These are phyloP conservation scores for Ceriagrion tenellum DNA, from an alignment of 2,888 invertebrate genomes.

Conservation along the genomic window DNA sequence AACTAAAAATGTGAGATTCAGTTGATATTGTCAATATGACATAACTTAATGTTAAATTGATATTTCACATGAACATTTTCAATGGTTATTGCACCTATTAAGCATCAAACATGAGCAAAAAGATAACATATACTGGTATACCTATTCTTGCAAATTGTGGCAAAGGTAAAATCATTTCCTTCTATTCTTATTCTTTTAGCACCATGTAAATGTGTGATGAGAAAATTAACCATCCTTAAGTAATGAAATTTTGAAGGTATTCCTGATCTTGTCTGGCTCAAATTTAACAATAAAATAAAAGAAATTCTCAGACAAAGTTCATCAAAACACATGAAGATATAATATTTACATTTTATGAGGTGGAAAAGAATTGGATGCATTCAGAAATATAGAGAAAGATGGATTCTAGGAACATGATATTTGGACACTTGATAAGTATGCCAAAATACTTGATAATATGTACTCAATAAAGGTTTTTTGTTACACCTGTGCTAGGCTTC, in stretches of 20 bases:
- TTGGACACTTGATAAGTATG: background rate
- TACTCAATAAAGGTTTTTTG: background rate
- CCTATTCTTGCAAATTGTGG: background rate
- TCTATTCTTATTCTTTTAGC: background rate
- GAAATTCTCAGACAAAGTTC: background rate
- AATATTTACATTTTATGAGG: background rate
- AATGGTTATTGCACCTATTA: background rate
- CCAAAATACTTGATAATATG: background rate
- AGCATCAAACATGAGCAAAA: background rate
- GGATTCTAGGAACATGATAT: background rate
- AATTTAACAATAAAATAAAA: background rate
- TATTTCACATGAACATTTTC: background rate
- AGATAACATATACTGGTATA: background rate
- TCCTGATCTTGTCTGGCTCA: background rate
- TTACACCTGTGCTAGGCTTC: background rate
- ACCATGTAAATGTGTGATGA: background rate
- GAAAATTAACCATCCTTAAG: background rate
- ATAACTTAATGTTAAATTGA: too few species aligned
- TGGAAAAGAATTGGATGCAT: background rate
- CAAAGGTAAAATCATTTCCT: background rate
- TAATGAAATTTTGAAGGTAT: background rate
- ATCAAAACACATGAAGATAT: background rate
- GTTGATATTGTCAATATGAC: too few species aligned
- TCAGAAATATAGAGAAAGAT: background rate
- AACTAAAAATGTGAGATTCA: too few species aligned